phyloP scores from a whole-genome alignment of 1,140 invertebrate genomes.

The Anagrus nilaparvatae region DNA sequence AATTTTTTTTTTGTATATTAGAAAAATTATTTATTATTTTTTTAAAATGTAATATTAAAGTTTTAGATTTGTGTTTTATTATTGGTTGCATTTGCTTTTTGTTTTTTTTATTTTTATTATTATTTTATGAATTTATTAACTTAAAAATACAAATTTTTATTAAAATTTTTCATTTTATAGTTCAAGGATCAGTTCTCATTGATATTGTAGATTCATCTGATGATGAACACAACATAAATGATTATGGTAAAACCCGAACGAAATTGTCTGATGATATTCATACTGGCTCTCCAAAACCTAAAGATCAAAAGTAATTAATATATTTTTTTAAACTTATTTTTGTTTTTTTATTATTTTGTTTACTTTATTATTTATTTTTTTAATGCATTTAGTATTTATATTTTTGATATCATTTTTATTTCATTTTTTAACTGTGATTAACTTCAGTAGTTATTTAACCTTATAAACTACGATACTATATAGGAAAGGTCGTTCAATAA shows the following conservation, averaged over 20 bases:
- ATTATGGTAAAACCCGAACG: slow-evolving; percentile 51
- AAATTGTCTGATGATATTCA: slow-evolving; percentile 33
- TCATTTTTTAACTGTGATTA: too few relatives aligned
- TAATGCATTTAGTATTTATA: too few relatives aligned
- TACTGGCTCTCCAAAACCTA: slow-evolving; percentile 36
- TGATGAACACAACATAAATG: slow-evolving; percentile 66
- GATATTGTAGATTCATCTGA: slow-evolving; percentile 60
- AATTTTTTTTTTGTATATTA: neutral
- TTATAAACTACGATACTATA: too few relatives aligned
- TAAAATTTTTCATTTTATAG: slow-evolving; percentile 16
- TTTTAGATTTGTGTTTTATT: slow-evolving; percentile 5
- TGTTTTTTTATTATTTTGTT: too few relatives aligned
- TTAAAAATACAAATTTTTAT: neutral
- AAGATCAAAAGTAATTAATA: slow-evolving; percentile 38
- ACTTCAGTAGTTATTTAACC: too few relatives aligned
- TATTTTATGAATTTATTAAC: too few relatives aligned
- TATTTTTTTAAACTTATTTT: too few relatives aligned
- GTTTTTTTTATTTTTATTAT: too few relatives aligned
- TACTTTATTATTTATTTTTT: too few relatives aligned
- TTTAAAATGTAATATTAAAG: slow-evolving; percentile 4
- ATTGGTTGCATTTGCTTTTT: too few relatives aligned
- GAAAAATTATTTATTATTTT: neutral
- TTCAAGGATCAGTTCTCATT: slow-evolving; percentile 38
- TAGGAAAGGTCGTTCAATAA: too few relatives aligned
- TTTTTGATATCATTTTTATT: too few relatives aligned